Conservation (phyloP, 2,113 vertebrate species). For the Gasterosteus nipponicus region DNA sequence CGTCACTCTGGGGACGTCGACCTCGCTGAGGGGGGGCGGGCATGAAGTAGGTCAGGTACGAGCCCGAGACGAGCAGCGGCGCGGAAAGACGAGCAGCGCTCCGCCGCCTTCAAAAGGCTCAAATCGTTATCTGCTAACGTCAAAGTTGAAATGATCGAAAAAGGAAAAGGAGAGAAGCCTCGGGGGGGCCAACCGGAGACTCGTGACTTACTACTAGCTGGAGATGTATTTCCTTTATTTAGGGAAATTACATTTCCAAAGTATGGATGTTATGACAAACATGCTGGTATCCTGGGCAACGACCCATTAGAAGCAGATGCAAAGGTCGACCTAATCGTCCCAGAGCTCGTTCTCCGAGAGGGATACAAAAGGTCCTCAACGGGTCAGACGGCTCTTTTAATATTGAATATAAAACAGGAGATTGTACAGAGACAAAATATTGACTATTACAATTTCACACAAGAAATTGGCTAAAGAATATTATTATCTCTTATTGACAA, state of each 20-base stretch:
- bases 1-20: slow-evolving; percentile 38
- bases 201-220: not conserved
- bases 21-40: slow-evolving; percentile 2
- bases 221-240: not conserved
- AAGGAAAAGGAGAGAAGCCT: not conserved
- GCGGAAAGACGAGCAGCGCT: slow-evolving; percentile 8
- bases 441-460: not conserved
- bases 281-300: not conserved
- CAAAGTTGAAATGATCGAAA: slow-evolving; percentile 6
- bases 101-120: slow-evolving; percentile 13
- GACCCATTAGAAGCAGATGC: too few relatives aligned
- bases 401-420: too few relatives aligned
- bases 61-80: slow-evolving; percentile 31
- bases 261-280: not conserved
- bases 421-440: not conserved
- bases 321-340: not conserved
- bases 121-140: slow-evolving; percentile 11
- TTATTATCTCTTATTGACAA: not conserved
- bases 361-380: not conserved
- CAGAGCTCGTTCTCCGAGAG: not conserved
- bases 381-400: not conserved
- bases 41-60: slow-evolving; percentile 62
- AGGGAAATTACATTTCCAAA: not conserved
- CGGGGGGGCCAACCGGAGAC: not conserved
- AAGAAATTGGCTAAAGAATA: not conserved